Percentiles rank a stretch among this genome's conserved stretches.
phyloP scores from a whole-genome alignment of 2,797 vertebrate genomes.

The Argya squamiceps region DNA sequence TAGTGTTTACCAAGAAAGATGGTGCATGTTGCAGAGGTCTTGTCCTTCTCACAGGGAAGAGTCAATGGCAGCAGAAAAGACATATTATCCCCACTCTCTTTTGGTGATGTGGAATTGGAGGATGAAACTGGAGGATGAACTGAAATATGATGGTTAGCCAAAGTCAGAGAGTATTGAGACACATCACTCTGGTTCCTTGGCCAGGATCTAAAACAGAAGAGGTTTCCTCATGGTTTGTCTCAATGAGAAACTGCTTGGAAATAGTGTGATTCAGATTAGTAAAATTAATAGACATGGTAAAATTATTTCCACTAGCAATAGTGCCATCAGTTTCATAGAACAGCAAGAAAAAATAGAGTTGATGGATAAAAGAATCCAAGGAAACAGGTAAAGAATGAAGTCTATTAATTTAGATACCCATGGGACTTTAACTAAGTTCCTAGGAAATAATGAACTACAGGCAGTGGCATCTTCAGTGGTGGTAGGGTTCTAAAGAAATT shows the following conservation, averaged over 20 bases:
- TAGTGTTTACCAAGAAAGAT: not conserved
- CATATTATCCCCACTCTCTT: accelerated
- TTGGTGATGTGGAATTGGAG: not conserved
- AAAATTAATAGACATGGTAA: not conserved
- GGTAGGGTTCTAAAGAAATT: not conserved
- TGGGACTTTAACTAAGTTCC: not conserved
- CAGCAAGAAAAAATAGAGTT: not conserved
- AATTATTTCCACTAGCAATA: not conserved
- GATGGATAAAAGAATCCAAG: not conserved
- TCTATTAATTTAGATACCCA: not conserved
- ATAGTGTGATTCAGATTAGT: not conserved
- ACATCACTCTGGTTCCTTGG: not conserved
- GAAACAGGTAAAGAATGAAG: not conserved
- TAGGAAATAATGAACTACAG: not conserved
- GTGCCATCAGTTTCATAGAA: not conserved
- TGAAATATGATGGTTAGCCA: not conserved
- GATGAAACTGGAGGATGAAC: not conserved
- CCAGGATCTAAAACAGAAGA: not conserved
- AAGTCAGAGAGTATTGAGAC: not conserved
- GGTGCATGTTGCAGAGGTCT: not conserved
- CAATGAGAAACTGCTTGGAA: not conserved
- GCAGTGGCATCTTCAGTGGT: not conserved
- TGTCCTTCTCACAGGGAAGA: not conserved
- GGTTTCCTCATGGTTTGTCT: not conserved
- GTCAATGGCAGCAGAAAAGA: not conserved